A percentile compares a stretch with the other conserved stretches of the same genome.
These are phyloP conservation scores for Drosophila bifasciata DNA, from an alignment of 1,140 invertebrate genomes.

Conservation along the genomic window DNA sequence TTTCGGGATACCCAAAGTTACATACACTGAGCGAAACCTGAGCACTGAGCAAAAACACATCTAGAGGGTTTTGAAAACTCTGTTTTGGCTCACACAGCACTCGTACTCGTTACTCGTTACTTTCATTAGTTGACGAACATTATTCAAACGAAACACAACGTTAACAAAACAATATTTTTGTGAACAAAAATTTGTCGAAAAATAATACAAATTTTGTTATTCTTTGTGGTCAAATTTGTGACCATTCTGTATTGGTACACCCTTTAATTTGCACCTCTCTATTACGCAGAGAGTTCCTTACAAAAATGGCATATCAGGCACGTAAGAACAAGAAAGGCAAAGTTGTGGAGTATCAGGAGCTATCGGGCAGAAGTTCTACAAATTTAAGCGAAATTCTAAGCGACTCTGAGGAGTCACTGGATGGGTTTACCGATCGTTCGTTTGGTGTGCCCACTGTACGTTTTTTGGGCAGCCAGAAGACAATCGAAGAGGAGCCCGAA, in stretches of 20 bases:
- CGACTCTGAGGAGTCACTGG: conserved; percentile 54
- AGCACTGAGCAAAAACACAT: no score
- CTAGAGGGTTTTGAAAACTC: no score
- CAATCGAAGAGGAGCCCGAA: no score
- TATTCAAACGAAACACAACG: no score
- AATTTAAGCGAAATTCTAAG: conserved; percentile 44
- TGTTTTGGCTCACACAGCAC: no score
- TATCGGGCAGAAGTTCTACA: conserved; percentile 25
- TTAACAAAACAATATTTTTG: no score
- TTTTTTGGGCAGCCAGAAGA: conserved; percentile 19
- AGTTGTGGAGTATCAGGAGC: conserved; percentile 46
- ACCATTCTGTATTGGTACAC: background rate
- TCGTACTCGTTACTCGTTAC: no score
- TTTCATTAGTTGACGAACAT: no score
- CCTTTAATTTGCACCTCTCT: background rate
- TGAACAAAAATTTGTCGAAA: no score
- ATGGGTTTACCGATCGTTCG: conserved; percentile 54
- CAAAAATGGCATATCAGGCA: conserved; percentile 63
- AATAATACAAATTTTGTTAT: no score
- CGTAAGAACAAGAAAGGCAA: conserved; percentile 47
- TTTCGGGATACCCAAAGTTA: conserved; percentile 2
- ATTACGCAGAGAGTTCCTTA: conserved; percentile 29
- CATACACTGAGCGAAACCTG: no score
- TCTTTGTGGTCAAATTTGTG: conserved; percentile 1
- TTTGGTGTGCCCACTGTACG: conserved; percentile 55